Percentiles rank a stretch among this genome's conserved stretches.
Evolutionary conservation across 2,113 vertebrate species (phyloP).

Genomic region (Paradisaea rubra): DNA sequence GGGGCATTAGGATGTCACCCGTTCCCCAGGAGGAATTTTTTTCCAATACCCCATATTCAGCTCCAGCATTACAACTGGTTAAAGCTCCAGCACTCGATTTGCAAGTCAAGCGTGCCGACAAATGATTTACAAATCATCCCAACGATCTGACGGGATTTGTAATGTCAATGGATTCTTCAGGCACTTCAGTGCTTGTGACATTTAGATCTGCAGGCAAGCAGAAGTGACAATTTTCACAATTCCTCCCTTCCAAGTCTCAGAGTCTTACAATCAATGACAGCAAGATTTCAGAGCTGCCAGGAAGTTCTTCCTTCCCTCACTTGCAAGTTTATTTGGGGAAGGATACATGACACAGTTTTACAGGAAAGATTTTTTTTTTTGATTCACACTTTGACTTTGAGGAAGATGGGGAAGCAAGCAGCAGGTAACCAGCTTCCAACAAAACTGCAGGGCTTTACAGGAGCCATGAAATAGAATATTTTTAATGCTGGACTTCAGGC

Average conservation of each 20-base stretch:
- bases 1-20: neutral
- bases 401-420: neutral
- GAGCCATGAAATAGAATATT: neutral
- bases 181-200: slow-evolving; percentile 39
- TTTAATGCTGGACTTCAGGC: neutral
- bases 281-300: slow-evolving; percentile 2
- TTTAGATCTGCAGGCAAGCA: slow-evolving; percentile 47
- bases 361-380: neutral
- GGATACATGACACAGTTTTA: neutral
- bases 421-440: neutral
- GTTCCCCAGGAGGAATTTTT: neutral
- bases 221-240: slow-evolving; percentile 58
- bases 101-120: slow-evolving; percentile 29
- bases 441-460: neutral
- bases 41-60: neutral
- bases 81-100: neutral
- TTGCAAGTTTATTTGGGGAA: slow-evolving; percentile 11
- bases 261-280: slow-evolving; percentile 43
- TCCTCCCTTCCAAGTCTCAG: slow-evolving; percentile 32
- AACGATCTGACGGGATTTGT: slow-evolving; percentile 12
- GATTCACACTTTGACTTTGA: neutral
- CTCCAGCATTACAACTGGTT: neutral
- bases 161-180: slow-evolving; percentile 56
- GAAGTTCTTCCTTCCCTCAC: neutral
- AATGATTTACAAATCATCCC: slow-evolving; percentile 17